Base-by-base conservation (phyloP, 2,888 invertebrate species). In the Germaria angustata region DNA sequence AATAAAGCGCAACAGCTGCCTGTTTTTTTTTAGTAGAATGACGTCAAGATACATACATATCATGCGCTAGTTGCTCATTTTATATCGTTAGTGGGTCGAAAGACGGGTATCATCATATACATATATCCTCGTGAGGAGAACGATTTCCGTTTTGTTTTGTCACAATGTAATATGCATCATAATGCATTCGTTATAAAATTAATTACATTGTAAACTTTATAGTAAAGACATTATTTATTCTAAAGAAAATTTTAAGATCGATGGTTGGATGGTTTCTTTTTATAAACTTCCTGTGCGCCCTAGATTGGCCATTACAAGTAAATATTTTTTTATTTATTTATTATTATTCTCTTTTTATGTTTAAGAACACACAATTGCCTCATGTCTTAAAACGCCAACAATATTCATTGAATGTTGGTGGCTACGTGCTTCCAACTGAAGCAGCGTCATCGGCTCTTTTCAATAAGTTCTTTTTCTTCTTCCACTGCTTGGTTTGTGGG, bases 401-500 rank as follows among this genome's bases (percentile, higher is more conserved):
- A 66, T 61, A 71, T 59, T 59, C 32, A 46, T 59, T 66, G 72
- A 72, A 71, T 53, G 55, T 46, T 76, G 32, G 36, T 46, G 53
- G 44, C 44, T 68, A 55, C 44, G 28, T 61, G 68, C 65, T 73
- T 79, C 68, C 63, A 75, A 63, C 75, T 55, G 44, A 73, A 68
- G 51, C 55, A 69, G 34, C 65, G 63, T 69, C 68, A 80, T 53
- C 69, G 69, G 65, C 72, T 39, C 51, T 57, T 79, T 68, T 57
- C 32, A 34, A 15, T 41, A 11, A 15, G 15, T 61, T 68, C 32
- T 68, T 59, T 20, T 61, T 76, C 59, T 77, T 68, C 34, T 68
- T 77, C n/a, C 28, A 66, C 11, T 57, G 76, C 15, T 34, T 34
- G 32, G 36, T 76, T 68, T 77, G 81, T 81, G 81, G 81, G 81